Evolutionary conservation across 92 coral and sea anemone species (phyloP), one percentile per base, ranked within the genome.

Genomic region (Virgularia gustaviana): DNA sequence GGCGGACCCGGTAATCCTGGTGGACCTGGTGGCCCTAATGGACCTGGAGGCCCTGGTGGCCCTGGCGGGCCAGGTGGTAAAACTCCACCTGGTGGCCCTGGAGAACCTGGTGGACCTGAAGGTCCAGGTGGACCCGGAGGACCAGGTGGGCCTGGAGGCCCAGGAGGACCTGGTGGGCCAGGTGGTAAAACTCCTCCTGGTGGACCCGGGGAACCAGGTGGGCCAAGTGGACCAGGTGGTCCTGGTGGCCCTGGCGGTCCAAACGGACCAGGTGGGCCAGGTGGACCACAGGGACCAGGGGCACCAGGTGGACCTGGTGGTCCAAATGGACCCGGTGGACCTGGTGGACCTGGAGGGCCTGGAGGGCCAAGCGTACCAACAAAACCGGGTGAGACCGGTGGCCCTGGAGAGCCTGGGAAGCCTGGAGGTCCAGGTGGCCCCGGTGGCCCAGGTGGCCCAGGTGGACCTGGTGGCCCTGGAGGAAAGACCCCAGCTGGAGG

Each of bases 341-440:
- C 90, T 49, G 80, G 77, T 2, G 77, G 75, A n/a, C 81, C 90
- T 4, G 87, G 81, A 1, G 83, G 89, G 13, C 86, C 86, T 16
- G 80, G 79, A 0, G 91, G 91, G 2, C 91, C 91, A 22, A 86
- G 91, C 0, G 92, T 88, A 7, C 87, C 95, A 19, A 83, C 85
- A 2, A 89, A 89, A 29, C 95, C 94, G 7, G 83, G 83, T 18
- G 88, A 72, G 9, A 83, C 87, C 3, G 87, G 87, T 9, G 83
- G 83, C 1, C 87, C 67, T 0, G 68, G 56, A 12, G 79, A 83
- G 0, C 81, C 88, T 13, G 88, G 86, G 12, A 89, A 88, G 0
- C 96, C 91, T 11, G 90, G 88, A 29, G 88, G 88, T 8, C 91
- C 91, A 41, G 87, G 87, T 41, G 96, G 96, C 0, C 90, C 96